Percentiles rank a stretch among this genome's conserved stretches.
These are phyloP conservation scores for Phlogophora meticulosa DNA, from an alignment of 2,888 invertebrate genomes.

Conservation along the genomic window DNA sequence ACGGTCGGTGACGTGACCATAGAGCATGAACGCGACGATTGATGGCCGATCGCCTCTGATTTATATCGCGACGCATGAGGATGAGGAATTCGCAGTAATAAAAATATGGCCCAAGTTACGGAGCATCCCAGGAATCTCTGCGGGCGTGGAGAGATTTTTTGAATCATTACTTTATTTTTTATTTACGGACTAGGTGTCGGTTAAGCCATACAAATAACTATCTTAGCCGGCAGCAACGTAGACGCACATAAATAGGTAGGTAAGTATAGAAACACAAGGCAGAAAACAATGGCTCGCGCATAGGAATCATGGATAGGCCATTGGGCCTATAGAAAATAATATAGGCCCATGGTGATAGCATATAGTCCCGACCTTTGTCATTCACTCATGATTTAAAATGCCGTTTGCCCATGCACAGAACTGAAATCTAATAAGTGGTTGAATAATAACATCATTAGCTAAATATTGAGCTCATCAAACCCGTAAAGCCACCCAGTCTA, in stretches of 20 bases:
- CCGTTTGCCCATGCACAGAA: not conserved
- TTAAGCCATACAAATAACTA: not conserved
- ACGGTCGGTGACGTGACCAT: conserved; percentile 43
- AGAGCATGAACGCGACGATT: conserved; percentile 56
- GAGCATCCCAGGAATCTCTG: conserved; percentile 38
- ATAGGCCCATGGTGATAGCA: no score
- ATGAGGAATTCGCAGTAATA: conserved; percentile 43
- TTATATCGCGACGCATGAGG: conserved; percentile 38
- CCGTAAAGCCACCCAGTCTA: not conserved
- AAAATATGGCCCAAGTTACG: conserved; percentile 31
- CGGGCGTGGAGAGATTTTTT: conserved; percentile 29
- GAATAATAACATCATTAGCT: not conserved
- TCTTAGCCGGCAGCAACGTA: not conserved
- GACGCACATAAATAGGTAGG: not conserved
- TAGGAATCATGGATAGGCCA: not conserved
- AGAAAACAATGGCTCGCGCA: not conserved
- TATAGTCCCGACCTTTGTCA: not conserved
- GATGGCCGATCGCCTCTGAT: conserved; percentile 54
- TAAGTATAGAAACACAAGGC: not conserved
- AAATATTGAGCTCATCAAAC: not conserved
- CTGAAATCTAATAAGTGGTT: no score
- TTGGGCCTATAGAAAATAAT: no score
- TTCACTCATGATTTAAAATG: not conserved
- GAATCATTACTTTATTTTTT: conserved; percentile 29
- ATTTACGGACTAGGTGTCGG: not conserved